Evolutionary conservation across 2,888 invertebrate species (phyloP).

Genomic region (Melanargia galathea): DNA sequence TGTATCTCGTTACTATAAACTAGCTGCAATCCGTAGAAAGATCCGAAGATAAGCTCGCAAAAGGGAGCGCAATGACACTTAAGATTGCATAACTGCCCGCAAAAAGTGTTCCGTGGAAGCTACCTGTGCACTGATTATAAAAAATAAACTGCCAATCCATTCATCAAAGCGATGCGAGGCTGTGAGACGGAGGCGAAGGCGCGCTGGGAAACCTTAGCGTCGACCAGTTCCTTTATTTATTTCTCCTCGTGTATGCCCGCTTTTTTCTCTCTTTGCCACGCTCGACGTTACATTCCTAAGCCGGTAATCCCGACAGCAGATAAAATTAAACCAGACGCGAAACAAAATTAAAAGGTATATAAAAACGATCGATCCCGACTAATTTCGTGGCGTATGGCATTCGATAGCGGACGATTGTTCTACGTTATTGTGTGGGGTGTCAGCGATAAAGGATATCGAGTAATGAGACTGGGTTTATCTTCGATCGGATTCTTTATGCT

Average conservation of each 20-base stretch:
- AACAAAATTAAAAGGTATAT: conserved; percentile 81
- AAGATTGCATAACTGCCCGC: conserved; percentile 45
- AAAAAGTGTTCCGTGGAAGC: conserved; percentile 58
- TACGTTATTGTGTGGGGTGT: conserved; percentile 53
- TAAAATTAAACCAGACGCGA: conserved; percentile 82
- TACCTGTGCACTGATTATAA: conserved; percentile 54
- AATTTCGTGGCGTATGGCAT: conserved; percentile 78
- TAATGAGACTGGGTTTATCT: conserved; percentile 54
- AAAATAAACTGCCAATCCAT: conserved; percentile 67
- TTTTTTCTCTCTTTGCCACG: conserved; percentile 75
- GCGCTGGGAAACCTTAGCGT: conserved; percentile 70
- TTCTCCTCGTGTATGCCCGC: conserved; percentile 71
- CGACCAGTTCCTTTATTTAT: conserved; percentile 79
- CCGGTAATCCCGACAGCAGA: conserved; percentile 80
- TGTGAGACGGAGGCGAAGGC: conserved; percentile 54
- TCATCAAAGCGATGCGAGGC: conserved; percentile 66
- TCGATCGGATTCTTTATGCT: conserved; percentile 44
- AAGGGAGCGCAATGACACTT: conserved; percentile 41
- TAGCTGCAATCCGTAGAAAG: conserved; percentile 12
- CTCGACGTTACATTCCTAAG: conserved; percentile 79
- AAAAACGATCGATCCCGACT: conserved; percentile 76
- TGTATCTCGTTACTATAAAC: conserved; percentile 27
- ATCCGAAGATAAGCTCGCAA: conserved; percentile 20
- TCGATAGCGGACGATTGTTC: conserved; percentile 53
- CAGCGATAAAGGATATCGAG: conserved; percentile 49